phyloP scores from a whole-genome alignment of 2,113 vertebrate species.

The Leptosomus discolor region DNA sequence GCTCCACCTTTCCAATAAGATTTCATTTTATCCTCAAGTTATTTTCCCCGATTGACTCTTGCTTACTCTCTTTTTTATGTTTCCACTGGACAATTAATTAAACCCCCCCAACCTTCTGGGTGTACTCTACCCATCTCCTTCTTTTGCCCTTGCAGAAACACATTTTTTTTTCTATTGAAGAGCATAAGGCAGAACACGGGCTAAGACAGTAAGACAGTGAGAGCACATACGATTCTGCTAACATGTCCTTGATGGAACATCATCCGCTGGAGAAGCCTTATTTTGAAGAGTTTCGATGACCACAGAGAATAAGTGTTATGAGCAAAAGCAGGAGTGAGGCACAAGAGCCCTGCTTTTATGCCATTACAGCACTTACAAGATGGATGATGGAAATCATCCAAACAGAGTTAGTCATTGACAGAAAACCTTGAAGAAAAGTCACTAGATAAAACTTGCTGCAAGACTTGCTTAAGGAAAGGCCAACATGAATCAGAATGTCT shows the following conservation, averaged over 20 bases:
- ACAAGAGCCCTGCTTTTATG: neutral
- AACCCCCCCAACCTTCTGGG: neutral
- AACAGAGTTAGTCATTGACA: neutral
- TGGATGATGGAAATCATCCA: neutral
- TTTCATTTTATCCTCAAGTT: neutral
- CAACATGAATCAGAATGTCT: neutral
- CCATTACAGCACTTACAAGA: neutral
- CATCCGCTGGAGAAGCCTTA: neutral
- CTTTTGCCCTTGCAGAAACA: neutral
- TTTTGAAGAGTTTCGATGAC: neutral
- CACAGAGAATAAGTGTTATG: fast-evolving
- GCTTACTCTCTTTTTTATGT: neutral
- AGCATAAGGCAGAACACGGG: neutral
- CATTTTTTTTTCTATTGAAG: neutral
- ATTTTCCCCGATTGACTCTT: neutral
- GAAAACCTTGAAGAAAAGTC: neutral
- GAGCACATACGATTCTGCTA: neutral
- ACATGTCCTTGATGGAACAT: neutral
- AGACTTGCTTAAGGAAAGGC: neutral
- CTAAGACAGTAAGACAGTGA: neutral
- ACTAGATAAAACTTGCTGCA: neutral
- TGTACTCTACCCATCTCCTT: neutral
- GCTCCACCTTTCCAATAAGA: neutral
- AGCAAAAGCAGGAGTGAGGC: neutral
- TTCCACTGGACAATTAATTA: neutral